These are phyloP conservation scores for Synanthedon andrenaeformis DNA, from an alignment of 2,888 invertebrate genomes.

Conservation along the genomic window DNA sequence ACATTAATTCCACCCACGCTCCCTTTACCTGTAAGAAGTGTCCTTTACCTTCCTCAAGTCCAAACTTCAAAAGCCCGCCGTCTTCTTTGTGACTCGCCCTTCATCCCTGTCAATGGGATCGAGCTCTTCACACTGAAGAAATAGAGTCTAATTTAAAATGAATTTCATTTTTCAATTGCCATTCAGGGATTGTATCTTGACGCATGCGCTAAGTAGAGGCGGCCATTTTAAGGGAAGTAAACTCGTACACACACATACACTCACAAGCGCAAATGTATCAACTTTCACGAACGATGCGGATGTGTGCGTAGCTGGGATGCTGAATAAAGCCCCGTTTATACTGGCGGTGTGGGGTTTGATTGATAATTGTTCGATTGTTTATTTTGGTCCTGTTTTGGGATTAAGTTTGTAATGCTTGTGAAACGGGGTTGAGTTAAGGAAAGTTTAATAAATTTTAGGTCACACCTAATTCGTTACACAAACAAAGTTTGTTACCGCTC, in stretches of 20 bases:
- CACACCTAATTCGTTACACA: too few species aligned
- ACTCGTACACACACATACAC: constrained; percentile 22
- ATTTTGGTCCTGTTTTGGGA: constrained; percentile 8
- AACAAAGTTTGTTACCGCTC: too few species aligned
- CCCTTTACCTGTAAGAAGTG: constrained; percentile 23
- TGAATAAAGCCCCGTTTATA: constrained; percentile 41
- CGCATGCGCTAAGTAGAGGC: constrained; percentile 48
- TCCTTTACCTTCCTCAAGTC: constrained; percentile 60
- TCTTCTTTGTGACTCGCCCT: constrained; percentile 12
- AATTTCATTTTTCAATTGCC: not conserved
- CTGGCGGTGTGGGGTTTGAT: constrained; percentile 15
- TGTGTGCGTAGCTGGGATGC: constrained; percentile 44
- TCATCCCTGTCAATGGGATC: too few species aligned
- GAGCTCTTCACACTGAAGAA: too few species aligned
- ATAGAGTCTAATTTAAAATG: constrained; percentile 12
- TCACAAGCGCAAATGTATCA: constrained; percentile 22
- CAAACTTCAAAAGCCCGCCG: constrained; percentile 56
- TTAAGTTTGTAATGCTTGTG: not conserved
- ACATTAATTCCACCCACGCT: constrained; percentile 1
- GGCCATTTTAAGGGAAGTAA: constrained; percentile 58
- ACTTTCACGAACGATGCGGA: constrained; percentile 28
- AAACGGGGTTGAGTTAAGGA: not conserved
- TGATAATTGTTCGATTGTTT: constrained; percentile 14
- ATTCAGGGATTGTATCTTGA: constrained; percentile 5
- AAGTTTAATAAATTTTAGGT: not conserved